phyloP scores from a whole-genome alignment of 1,140 invertebrate species.

The Odontomachus brunneus region DNA sequence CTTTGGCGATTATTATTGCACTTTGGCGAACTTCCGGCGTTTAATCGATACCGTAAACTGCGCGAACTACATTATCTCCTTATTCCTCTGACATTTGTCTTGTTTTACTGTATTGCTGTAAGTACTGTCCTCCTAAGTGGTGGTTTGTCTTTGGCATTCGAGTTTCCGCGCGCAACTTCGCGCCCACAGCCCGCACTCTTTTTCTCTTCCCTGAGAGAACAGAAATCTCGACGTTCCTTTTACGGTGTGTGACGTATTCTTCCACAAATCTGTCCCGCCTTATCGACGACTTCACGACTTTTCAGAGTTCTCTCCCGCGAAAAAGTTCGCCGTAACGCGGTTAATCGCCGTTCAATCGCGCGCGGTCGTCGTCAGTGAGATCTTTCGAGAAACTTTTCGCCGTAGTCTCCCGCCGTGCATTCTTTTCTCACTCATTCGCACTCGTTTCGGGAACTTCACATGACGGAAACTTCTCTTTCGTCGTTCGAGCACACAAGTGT shows the following conservation, averaged over 20 bases:
- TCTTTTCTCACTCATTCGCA: conserved; percentile 7
- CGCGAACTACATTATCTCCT: too few relatives aligned
- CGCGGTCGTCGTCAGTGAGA: conserved; percentile 19
- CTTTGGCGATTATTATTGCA: background rate
- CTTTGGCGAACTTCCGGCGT: background rate
- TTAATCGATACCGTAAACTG: background rate
- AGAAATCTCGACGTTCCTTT: too few relatives aligned
- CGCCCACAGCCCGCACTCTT: background rate
- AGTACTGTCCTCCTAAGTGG: conserved; percentile 29
- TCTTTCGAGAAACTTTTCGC: conserved; percentile 32
- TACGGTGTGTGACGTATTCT: too few relatives aligned
- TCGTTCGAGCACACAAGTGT: background rate
- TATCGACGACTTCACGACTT: background rate
- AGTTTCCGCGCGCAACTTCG: background rate
- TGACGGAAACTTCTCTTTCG: too few relatives aligned
- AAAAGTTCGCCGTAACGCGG: conserved; percentile 1
- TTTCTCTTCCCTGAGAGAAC: too few relatives aligned
- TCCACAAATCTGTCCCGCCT: background rate
- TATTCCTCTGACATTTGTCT: too few relatives aligned
- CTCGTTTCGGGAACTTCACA: background rate
- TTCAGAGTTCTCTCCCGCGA: background rate
- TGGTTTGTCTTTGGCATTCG: conserved; percentile 19
- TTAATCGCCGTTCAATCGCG: conserved; percentile 1
- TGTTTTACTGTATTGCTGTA: conserved; percentile 6
- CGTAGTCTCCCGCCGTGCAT: conserved; percentile 17